Conservation (phyloP, 92 coral and sea anemone species). For the Palythoa grandiflora region DNA sequence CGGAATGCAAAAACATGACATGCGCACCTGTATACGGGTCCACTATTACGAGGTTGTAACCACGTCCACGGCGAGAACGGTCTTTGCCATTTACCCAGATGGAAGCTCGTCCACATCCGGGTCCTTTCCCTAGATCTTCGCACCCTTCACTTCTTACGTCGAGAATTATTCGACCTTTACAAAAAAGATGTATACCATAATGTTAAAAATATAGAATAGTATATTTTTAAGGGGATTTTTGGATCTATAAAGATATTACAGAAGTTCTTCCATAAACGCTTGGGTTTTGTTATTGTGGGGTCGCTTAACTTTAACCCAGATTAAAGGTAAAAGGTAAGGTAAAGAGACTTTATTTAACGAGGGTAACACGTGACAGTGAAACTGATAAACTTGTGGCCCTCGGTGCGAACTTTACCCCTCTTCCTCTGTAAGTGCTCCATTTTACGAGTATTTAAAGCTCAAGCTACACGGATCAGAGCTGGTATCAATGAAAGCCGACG, state of each 20-base stretch:
- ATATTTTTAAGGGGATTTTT: background rate
- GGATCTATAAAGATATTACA: background rate
- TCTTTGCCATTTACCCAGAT: constrained; percentile 57
- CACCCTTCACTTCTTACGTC: constrained; percentile 63
- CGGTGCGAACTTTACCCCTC: too few species aligned
- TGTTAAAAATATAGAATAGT: background rate
- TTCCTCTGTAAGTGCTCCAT: too few species aligned
- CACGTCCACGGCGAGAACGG: constrained; percentile 51
- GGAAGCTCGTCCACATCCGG: constrained; percentile 61
- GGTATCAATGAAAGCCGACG: too few species aligned
- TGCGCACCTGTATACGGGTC: constrained; percentile 46
- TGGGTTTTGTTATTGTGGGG: too few species aligned
- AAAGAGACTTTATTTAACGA: too few species aligned
- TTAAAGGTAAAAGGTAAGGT: too few species aligned
- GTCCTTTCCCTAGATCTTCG: constrained; percentile 52
- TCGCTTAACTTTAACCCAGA: too few species aligned
- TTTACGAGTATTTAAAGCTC: too few species aligned
- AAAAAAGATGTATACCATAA: background rate
- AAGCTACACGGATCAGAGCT: too few species aligned
- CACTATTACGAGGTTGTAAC: constrained; percentile 58
- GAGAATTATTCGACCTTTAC: constrained; percentile 3
- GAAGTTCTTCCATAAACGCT: too few species aligned
- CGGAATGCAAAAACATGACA: background rate
- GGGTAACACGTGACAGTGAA: too few species aligned
- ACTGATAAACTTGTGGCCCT: too few species aligned